Percentiles rank a stretch among this genome's conserved stretches.
phyloP scores from a whole-genome alignment of 2,113 vertebrate genomes.

The Chaetorhynchus papuensis region DNA sequence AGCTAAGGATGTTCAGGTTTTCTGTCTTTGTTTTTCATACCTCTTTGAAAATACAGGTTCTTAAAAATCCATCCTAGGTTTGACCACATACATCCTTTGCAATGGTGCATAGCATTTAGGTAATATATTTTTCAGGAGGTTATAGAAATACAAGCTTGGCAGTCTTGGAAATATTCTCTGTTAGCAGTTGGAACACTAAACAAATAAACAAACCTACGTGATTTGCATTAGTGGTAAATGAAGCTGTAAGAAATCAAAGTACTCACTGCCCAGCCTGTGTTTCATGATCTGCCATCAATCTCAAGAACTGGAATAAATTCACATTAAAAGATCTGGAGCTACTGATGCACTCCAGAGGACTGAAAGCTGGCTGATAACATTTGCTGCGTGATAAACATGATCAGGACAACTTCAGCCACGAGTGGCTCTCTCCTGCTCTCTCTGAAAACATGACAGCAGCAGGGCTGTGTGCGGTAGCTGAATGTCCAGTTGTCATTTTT shows the following conservation, averaged over 20 bases:
- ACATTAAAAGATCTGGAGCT: neutral
- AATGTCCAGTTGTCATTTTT: slow-evolving; percentile 41
- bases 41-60: neutral
- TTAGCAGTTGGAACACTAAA: neutral
- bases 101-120: neutral
- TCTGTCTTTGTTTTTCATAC: neutral
- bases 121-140: neutral
- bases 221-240: neutral
- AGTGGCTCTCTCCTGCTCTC: neutral
- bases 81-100: neutral
- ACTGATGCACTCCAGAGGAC: slow-evolving; percentile 2
- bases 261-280: neutral
- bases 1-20: neutral
- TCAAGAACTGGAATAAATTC: neutral
- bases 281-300: neutral
- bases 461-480: neutral
- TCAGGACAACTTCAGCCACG: neutral
- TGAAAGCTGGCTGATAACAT: neutral
- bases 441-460: neutral
- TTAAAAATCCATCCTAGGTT: neutral
- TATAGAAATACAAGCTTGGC: neutral
- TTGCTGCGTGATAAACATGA: neutral
- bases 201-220: fast-evolving
- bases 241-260: neutral
- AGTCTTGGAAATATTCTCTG: neutral